phyloP scores from a whole-genome alignment of 2,888 invertebrate species.

The Chymomyza amoena region DNA sequence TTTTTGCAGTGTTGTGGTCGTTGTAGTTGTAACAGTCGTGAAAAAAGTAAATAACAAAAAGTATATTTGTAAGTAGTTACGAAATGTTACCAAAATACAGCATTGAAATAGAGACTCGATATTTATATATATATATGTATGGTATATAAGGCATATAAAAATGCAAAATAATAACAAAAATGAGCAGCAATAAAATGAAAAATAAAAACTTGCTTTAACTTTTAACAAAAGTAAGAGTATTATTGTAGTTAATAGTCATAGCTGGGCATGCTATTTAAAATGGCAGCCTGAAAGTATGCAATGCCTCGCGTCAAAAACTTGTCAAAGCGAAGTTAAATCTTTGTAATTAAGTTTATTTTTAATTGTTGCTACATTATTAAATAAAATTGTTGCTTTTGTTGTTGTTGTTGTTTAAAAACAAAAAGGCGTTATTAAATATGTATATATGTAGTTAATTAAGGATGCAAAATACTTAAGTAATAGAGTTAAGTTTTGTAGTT shows the following conservation, averaged over 20 bases:
- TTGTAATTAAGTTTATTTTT: not conserved
- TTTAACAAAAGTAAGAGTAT: not conserved
- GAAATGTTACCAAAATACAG: slow-evolving; percentile 45
- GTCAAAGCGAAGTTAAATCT: not conserved
- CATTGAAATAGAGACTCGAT: slow-evolving; percentile 51
- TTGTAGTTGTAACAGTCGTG: slow-evolving; percentile 61
- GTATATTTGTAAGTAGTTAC: slow-evolving; percentile 60
- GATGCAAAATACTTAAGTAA: not conserved
- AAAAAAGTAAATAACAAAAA: slow-evolving; percentile 61
- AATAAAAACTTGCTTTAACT: not conserved
- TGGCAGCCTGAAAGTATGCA: not conserved
- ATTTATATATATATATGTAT: slow-evolving; percentile 35
- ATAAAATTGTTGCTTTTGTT: not conserved
- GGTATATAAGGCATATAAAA: slow-evolving; percentile 22
- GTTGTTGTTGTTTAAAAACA: not conserved
- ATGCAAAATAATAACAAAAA: slow-evolving; percentile 30
- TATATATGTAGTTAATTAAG: not conserved
- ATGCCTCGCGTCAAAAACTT: not conserved
- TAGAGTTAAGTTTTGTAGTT: not conserved
- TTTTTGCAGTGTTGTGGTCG: slow-evolving; percentile 2
- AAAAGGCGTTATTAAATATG: not conserved
- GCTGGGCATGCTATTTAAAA: not conserved
- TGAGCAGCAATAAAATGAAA: not conserved
- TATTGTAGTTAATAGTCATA: not conserved
- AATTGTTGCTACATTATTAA: not conserved